Evolutionary conservation across 2,113 vertebrate species (phyloP), one percentile per base, ranked within the genome.

Genomic region (Ursus arctos): DNA sequence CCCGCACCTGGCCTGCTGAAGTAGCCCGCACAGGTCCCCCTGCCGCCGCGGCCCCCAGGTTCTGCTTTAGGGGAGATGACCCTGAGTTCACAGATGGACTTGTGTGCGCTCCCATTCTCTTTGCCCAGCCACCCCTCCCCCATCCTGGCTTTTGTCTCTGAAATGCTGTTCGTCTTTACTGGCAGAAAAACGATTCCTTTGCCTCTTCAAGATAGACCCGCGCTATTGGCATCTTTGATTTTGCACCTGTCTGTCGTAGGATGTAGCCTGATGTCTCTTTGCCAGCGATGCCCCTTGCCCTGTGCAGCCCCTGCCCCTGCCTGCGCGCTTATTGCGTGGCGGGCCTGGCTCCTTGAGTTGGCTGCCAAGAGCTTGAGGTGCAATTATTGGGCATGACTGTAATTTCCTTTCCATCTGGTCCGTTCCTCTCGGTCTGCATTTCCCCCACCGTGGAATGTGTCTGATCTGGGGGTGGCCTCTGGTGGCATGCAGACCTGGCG

Each of bases 251-350:
- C 40, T 51, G 26, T 33, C 1, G 19, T 21, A 36, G 71, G 82
- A n/a, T 10, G 72, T 28, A 8, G 53, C 24, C 61, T 16, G 1
- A 6, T 31, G 53, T 19, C 40, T 51, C 57, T 61, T n/a, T 69
- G 85, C 47, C 49, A 8, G 0, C 8, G 3, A 19, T 24, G 11
- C 21, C 14, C 19, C 43, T 31, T 2, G 4, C 71, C 57, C 6
- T 5, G 16, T 11, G 4, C 5, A 11, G 31, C 21, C 0, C 31
- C 61, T 59, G 69, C 43, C 36, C 9, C 22, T 7, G 0, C 11
- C 65, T 12, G 12, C 4, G 6, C 4, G 11, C 8, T 24, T 6
- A 9, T 4, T 11, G 2, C 31, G 19, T 2, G 10, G 9, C 5
- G 1, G 11, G 13, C 40, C 24, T 53, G 24, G 31, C 91, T 81